These are phyloP conservation scores for Drosophila simulans DNA, from an alignment of 1,140 invertebrate genomes.

Conservation along the genomic window DNA sequence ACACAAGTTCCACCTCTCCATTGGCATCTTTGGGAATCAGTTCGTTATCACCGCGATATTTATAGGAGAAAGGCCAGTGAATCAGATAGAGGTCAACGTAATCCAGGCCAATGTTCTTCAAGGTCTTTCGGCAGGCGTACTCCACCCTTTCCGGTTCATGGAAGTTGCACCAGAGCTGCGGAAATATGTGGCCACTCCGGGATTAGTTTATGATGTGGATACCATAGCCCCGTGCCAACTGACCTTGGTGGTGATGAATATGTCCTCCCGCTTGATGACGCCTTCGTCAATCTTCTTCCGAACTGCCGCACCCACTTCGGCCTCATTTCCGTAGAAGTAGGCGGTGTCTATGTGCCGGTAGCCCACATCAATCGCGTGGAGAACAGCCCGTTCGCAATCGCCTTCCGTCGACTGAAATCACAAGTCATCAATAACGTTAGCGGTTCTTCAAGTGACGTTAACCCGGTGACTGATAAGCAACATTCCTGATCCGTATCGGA, in stretches of 20 bases:
- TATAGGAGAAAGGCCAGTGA: slow-evolving; percentile 93
- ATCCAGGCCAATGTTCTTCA: slow-evolving; percentile 88
- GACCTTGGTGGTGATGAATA: slow-evolving; percentile 93
- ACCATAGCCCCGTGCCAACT: slow-evolving; percentile 2
- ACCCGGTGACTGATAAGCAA: slow-evolving; percentile 32
- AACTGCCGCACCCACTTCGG: slow-evolving; percentile 92
- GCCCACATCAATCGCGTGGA: slow-evolving; percentile 91
- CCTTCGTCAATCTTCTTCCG: slow-evolving; percentile 90
- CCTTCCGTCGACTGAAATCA: slow-evolving; percentile 85
- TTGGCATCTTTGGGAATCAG: slow-evolving; percentile 86
- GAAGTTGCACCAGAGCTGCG: slow-evolving; percentile 89
- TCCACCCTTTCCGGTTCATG: slow-evolving; percentile 88
- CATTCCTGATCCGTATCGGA: slow-evolving; percentile 12
- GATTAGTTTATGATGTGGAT: slow-evolving; percentile 42
- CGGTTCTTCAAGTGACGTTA: slow-evolving; percentile 4
- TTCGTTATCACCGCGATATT: slow-evolving; percentile 81
- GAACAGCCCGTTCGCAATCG: slow-evolving; percentile 87
- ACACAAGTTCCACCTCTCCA: slow-evolving; percentile 86
- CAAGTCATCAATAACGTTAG: slow-evolving; percentile 17
- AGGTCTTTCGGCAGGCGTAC: slow-evolving; percentile 87
- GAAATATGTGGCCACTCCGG: slow-evolving; percentile 85
- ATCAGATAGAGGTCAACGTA: slow-evolving; percentile 95
- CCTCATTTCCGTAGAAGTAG: slow-evolving; percentile 92
- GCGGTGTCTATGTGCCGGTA: slow-evolving; percentile 97
- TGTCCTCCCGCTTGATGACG: slow-evolving; percentile 91